Base-by-base conservation (phyloP, 2,888 invertebrate genomes). In the Nomada fabriciana region DNA sequence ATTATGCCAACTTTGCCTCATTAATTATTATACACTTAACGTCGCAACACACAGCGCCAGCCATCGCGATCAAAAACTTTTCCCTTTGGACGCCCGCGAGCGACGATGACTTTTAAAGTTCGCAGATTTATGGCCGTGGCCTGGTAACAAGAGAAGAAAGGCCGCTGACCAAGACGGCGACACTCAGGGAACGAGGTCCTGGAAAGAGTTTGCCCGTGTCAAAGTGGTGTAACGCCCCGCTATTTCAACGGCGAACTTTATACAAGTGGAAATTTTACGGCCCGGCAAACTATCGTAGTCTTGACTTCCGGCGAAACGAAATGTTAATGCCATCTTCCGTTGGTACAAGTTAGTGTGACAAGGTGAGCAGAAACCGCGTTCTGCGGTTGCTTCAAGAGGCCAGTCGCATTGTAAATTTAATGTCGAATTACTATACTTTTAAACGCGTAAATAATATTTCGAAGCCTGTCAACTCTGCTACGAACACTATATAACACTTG, bases 311-410 rank as follows among this genome's bases (percentile, higher is more conserved):
- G 86, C 87, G 88, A 89, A 91, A 90, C 89, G 88, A 89, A 91
- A 91, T 89, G 87, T 86, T 91, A 91, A 92, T 92, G 91, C 89
- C 89, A 90, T 90, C 90, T 67, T 67, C 53, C 91, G 90, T 86
- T 90, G 87, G 85, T 88, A 86, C 84, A 89, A 90, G 90, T 88
- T 83, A 82, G 86, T 85, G 76, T 87, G 82, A 76, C 78, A 78
- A 85, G 79, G 10, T 90, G 90, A 90, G 88, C 91, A 89, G 88
- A 84, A 81, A 82, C 85, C 75, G 2, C 4, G 15, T 47, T 10
- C 47, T 36, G 20, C 13, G 65, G 52, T 47, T 72, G 36, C 18
- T 61, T 36, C 7, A 42, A 36, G 13, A 20, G 3, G 13, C 1
- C 20, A 61, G 20, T 20, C 7, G 36, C 36, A 7, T 7, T 36